Evolutionary conservation across 2,888 invertebrate genomes (phyloP).

Genomic region (Temnothorax rugatulus): DNA sequence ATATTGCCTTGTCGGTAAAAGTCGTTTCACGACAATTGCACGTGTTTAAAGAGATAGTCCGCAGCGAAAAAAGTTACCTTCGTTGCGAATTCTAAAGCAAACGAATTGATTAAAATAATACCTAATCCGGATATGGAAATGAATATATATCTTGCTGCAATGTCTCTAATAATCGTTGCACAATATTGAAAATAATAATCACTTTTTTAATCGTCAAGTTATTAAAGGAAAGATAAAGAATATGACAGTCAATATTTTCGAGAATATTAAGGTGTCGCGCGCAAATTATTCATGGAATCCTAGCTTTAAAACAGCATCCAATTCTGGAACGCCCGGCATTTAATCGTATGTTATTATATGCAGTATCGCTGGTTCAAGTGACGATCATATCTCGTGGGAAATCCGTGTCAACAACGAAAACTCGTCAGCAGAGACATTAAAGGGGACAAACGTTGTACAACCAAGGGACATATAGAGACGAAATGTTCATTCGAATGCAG

Average conservation of each 20-base stretch:
- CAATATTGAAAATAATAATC: background rate
- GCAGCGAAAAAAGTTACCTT: background rate
- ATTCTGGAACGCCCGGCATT: background rate
- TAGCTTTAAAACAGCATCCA: background rate
- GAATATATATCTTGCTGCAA: background rate
- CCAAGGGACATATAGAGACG: conserved; percentile 22
- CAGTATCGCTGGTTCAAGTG: conserved; percentile 1
- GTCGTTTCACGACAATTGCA: conserved; percentile 30
- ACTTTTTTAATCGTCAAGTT: background rate
- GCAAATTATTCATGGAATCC: background rate
- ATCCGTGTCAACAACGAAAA: conserved; percentile 46
- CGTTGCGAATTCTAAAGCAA: background rate
- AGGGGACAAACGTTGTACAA: conserved; percentile 3
- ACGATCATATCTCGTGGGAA: conserved; percentile 34
- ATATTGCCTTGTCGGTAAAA: conserved; percentile 8
- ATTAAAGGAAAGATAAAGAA: background rate
- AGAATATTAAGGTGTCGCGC: no score
- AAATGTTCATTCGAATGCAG: conserved; percentile 11
- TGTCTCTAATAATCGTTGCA: background rate
- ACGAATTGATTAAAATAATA: background rate
- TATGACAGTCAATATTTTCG: background rate
- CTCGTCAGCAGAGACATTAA: conserved; percentile 32
- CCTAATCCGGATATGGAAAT: background rate
- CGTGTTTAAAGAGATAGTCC: conserved; percentile 26
- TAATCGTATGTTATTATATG: conserved; percentile 25